phyloP scores from a whole-genome alignment of 2,888 invertebrate genomes.

The Leptinotarsa peninsularis region DNA sequence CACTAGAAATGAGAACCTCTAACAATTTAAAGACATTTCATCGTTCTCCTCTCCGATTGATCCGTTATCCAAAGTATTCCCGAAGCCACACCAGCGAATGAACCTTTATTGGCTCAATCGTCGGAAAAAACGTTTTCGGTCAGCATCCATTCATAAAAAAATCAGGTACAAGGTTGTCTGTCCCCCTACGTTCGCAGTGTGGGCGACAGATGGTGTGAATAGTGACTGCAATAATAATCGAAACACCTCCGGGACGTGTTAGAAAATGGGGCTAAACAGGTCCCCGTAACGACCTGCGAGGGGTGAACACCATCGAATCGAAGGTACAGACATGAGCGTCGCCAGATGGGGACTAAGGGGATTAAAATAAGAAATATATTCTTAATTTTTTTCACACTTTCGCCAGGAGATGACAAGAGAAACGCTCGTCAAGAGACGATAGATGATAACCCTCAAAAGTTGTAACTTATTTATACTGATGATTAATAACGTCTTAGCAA shows the following conservation, averaged over 20 bases:
- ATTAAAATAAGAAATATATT: not conserved
- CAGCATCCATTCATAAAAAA: slow-evolving; percentile 38
- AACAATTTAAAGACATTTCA: not conserved
- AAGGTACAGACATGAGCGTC: slow-evolving; percentile 30
- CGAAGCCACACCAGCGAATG: not conserved
- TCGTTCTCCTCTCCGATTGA: not conserved
- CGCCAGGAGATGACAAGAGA: too few species aligned
- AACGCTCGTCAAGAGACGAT: too few species aligned
- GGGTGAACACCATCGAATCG: slow-evolving; percentile 39
- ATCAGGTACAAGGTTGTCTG: slow-evolving; percentile 41
- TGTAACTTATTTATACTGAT: too few species aligned
- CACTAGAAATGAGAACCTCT: not conserved
- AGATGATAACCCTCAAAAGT: too few species aligned
- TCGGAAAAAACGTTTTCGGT: slow-evolving; percentile 17
- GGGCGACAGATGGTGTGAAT: slow-evolving; percentile 64
- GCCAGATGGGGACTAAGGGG: not conserved
- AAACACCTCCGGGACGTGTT: slow-evolving; percentile 63
- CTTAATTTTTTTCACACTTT: not conserved
- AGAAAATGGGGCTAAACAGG: slow-evolving; percentile 57
- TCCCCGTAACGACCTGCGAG: slow-evolving; percentile 50
- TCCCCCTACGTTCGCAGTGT: slow-evolving; percentile 45
- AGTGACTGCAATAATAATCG: slow-evolving; percentile 61
- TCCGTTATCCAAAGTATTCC: slow-evolving; percentile 6
- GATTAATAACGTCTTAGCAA: too few species aligned
- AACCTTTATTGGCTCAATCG: slow-evolving; percentile 16